Conservation (phyloP, 2,888 invertebrate species). For the Acronicta psi region DNA sequence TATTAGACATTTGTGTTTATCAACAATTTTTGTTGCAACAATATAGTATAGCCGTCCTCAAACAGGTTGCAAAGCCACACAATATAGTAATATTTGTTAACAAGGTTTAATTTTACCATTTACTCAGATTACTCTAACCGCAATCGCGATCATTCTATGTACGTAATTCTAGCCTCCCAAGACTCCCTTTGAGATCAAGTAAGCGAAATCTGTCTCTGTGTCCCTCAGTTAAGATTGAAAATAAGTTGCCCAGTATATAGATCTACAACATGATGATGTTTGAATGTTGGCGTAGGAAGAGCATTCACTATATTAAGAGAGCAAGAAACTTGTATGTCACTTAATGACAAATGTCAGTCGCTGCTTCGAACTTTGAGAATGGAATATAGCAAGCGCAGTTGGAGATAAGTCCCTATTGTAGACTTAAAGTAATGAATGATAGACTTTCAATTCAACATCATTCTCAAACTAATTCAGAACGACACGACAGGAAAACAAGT, state of each 20-base stretch:
- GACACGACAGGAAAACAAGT: constrained; percentile 12
- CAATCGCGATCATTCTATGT: constrained; percentile 67
- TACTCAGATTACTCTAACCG: constrained; percentile 74
- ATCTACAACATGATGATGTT: constrained; percentile 53
- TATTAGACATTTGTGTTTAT: constrained; percentile 13
- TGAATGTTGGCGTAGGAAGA: constrained; percentile 64
- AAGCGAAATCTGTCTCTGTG: constrained; percentile 49
- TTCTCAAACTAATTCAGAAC: background rate
- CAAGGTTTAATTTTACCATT: constrained; percentile 72
- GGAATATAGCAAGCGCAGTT: constrained; percentile 29
- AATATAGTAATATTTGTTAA: constrained; percentile 57
- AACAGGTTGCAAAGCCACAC: constrained; percentile 60
- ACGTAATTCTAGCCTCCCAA: constrained; percentile 66
- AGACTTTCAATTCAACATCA: constrained; percentile 16
- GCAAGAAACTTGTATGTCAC: constrained; percentile 63
- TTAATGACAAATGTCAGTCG: constrained; percentile 66
- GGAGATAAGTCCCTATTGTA: constrained; percentile 24
- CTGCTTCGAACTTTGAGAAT: constrained; percentile 56
- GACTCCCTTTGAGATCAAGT: constrained; percentile 45
- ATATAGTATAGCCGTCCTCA: constrained; percentile 33
- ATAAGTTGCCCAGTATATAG: constrained; percentile 32
- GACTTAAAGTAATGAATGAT: constrained; percentile 30
- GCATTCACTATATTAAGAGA: constrained; percentile 62
- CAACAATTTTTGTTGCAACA: constrained; percentile 13
- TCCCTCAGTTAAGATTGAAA: constrained; percentile 52